Base-by-base conservation (phyloP, 2,888 invertebrate species). In the Torymus auratus region DNA sequence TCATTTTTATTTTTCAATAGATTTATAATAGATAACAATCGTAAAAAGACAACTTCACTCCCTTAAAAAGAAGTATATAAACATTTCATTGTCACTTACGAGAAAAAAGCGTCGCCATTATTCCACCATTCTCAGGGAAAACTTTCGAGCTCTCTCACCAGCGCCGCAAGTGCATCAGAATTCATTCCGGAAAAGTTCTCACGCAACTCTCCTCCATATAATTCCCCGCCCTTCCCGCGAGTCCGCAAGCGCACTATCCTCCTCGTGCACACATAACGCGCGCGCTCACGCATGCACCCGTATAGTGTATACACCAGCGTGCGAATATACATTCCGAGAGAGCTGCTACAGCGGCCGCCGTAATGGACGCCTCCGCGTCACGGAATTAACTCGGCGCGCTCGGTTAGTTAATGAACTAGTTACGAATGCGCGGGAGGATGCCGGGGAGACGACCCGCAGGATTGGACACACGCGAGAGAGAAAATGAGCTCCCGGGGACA, bases 331-430 rank as follows among this genome's bases (percentile, higher is more conserved):
- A 77, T 64, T 77, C 62, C n/a, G 7, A 58, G n/a, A 13, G 15
- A 61, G 69, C 53, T 12, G 41, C 41, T 41, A 7, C 41, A 41
- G 7, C 7, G 41, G 41, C 7, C 17, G 28, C 58, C 62, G 70
- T 73, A 76, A 78, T 78, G 64, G 69, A 78, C 73, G 70, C 72
- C 70, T 61, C 61, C 52, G 62, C 73, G 55, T 79, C 72, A 60
- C 65, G 73, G 65, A 79, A 82, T 80, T 80, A 82, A 67, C 70
- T 67, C 55, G 61, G 68, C 14, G 14, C 67, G 58, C 50, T 50
- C 76, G 80, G 72, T 68, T 81, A 80, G 75, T 78, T 82, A 81
- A 81, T 82, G 83, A 83, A 83, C 82, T 82, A 82, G 78, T 82
- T 78, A 78, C 71, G 75, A 72, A 82, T 83, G 78, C 80, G 68